These are phyloP conservation scores for Parnassius glacialis DNA, from an alignment of 2,888 invertebrate genomes.

Conservation along the genomic window DNA sequence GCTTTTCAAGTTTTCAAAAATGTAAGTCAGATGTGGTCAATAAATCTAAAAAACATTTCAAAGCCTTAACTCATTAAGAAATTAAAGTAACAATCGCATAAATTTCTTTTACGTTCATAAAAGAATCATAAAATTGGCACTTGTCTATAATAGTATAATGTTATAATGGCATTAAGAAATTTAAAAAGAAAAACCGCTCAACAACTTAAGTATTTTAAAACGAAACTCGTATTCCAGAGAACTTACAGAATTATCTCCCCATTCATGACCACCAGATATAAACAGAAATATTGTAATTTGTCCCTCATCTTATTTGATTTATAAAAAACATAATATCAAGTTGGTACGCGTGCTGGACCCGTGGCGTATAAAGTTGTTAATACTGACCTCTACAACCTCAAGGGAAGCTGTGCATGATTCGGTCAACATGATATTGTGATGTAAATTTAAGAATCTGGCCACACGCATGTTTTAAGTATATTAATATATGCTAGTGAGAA, in stretches of 20 bases:
- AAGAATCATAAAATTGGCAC: too few species aligned
- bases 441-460: constrained; percentile 18
- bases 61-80: too few species aligned
- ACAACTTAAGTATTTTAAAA: background rate
- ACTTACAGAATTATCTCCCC: background rate
- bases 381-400: constrained; percentile 43
- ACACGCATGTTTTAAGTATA: constrained; percentile 10
- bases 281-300: constrained; percentile 3
- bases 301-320: constrained; percentile 16
- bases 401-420: constrained; percentile 43
- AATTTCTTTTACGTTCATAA: too few species aligned
- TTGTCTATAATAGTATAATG: too few species aligned
- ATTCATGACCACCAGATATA: background rate
- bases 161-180: too few species aligned
- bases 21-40: too few species aligned
- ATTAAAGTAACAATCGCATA: too few species aligned
- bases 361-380: constrained; percentile 39
- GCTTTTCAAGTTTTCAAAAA: too few species aligned
- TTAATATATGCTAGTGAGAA: background rate
- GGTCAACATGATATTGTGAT: constrained; percentile 21
- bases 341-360: constrained; percentile 43
- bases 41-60: too few species aligned
- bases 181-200: background rate
- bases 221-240: background rate
- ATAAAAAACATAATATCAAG: constrained; percentile 23